phyloP scores from a whole-genome alignment of 2,888 invertebrate species.

The Nephrotoma appendiculata region DNA sequence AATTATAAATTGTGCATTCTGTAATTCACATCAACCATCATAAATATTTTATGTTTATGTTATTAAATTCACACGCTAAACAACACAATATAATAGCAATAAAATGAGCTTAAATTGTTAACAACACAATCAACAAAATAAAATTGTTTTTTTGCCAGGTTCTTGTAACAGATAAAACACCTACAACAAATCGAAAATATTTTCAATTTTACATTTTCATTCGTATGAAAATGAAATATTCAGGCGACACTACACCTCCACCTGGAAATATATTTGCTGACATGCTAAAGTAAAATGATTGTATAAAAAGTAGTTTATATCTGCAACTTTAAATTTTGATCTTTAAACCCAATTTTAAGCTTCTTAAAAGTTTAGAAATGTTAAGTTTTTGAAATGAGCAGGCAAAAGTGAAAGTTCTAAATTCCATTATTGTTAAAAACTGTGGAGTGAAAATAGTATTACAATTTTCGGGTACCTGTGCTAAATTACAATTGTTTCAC shows the following conservation, averaged over 20 bases:
- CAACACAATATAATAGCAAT: neutral
- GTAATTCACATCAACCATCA: neutral
- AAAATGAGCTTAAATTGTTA: neutral
- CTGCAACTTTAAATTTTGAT: too few relatives aligned
- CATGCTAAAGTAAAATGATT: neutral
- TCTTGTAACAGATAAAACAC: neutral
- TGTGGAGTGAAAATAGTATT: too few relatives aligned
- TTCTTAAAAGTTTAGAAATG: too few relatives aligned
- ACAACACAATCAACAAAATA: neutral
- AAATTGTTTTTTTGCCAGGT: neutral
- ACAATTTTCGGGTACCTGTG: too few relatives aligned
- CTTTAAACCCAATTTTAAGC: too few relatives aligned
- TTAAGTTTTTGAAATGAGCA: too few relatives aligned
- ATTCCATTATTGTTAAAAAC: too few relatives aligned
- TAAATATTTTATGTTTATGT: neutral
- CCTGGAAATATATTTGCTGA: neutral
- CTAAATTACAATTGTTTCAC: too few relatives aligned
- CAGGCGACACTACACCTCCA: neutral
- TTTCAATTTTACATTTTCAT: neutral
- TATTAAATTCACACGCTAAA: neutral
- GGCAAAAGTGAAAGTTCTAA: too few relatives aligned
- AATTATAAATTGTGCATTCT: neutral
- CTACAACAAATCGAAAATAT: neutral
- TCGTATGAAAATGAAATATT: neutral
- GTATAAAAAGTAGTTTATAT: neutral